These are phyloP conservation scores for Grammomys dolichurus DNA, from an alignment of 2,113 vertebrate genomes.

Conservation along the genomic window DNA sequence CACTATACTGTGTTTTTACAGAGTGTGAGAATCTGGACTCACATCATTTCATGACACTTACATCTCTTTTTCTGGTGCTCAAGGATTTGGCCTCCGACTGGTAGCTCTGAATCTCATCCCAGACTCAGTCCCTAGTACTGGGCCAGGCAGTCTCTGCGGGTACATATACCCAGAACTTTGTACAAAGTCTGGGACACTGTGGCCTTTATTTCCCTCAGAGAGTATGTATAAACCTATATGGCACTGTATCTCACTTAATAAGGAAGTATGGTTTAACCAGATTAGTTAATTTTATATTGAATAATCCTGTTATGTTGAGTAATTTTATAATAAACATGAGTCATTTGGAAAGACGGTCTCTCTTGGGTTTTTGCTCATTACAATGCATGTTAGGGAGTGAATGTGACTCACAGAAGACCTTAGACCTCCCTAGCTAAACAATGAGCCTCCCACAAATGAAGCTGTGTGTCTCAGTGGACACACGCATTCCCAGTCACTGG, in stretches of 20 bases:
- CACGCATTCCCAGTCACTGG: neutral
- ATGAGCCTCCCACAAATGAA: neutral
- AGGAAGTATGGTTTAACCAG: neutral
- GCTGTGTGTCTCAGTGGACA: neutral
- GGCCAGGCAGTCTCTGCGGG: neutral
- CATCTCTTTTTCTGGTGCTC: neutral
- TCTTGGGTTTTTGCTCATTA: neutral
- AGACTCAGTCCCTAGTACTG: neutral
- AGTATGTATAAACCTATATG: neutral
- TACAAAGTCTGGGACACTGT: neutral
- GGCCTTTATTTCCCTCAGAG: neutral
- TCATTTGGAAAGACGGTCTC: slow-evolving; percentile 1
- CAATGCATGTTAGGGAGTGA: neutral
- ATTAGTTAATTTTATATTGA: slow-evolving; percentile 7
- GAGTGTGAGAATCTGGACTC: neutral
- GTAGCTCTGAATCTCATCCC: neutral
- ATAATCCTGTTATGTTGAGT: slow-evolving; percentile 38
- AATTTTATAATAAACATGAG: slow-evolving; percentile 50
- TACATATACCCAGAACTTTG: neutral
- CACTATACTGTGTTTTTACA: neutral
- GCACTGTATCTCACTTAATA: neutral
- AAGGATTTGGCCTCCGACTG: neutral
- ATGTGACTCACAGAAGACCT: neutral
- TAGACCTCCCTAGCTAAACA: slow-evolving; percentile 14
- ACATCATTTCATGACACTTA: neutral